phyloP scores from a whole-genome alignment of 2,113 vertebrate species.

The Leiothrix lutea region DNA sequence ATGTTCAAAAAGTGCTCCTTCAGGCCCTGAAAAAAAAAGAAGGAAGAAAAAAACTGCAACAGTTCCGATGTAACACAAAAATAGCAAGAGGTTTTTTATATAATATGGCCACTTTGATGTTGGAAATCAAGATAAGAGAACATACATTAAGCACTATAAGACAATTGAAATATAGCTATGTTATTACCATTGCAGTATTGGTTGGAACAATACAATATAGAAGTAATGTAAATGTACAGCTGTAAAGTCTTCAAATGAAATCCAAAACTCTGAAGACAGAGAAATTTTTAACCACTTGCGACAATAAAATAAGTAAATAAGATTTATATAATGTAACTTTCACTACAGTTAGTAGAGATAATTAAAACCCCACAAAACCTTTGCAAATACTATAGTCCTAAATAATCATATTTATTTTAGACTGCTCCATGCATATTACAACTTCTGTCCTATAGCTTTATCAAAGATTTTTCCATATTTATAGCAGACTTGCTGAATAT shows the following conservation, averaged over 20 bases:
- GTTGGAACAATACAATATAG: neutral
- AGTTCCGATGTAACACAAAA: neutral
- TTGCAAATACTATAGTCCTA: neutral
- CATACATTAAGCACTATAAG: neutral
- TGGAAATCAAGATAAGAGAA: neutral
- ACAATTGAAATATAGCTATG: neutral
- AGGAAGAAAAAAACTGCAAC: neutral
- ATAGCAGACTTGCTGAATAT: neutral
- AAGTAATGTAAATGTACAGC: neutral
- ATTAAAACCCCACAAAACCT: neutral
- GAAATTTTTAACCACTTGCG: neutral
- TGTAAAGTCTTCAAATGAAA: neutral
- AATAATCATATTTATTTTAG: neutral
- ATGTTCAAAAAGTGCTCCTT: constrained; percentile 94
- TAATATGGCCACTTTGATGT: neutral
- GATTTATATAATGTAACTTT: neutral
- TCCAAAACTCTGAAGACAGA: neutral
- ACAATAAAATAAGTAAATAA: neutral
- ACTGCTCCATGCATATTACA: neutral
- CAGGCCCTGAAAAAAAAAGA: constrained; percentile 78
- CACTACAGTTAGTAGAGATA: neutral
- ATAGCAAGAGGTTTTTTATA: neutral
- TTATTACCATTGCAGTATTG: neutral
- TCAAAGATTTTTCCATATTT: neutral
- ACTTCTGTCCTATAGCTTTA: neutral